phyloP scores from a whole-genome alignment of 2,888 invertebrate species.

The Drosophila monieri region DNA sequence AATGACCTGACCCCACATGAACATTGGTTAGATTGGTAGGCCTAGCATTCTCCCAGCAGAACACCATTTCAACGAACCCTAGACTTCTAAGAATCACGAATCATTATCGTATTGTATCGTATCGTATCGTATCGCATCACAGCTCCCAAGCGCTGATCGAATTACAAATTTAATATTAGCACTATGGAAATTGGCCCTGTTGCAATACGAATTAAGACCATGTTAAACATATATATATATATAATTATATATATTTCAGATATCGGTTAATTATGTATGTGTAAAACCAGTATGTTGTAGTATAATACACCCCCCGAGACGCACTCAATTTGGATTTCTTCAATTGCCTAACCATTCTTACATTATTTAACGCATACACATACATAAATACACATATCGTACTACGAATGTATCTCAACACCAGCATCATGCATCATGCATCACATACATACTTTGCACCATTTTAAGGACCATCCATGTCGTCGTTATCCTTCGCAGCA shows the following conservation, averaged over 20 bases:
- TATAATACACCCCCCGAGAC: background rate
- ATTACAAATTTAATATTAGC: conserved; percentile 59
- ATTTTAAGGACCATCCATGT: conserved; percentile 1
- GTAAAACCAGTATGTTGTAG: conserved; percentile 41
- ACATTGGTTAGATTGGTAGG: conserved; percentile 66
- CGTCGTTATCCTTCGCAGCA: conserved; percentile 23
- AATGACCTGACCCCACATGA: conserved; percentile 41
- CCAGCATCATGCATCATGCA: conserved; percentile 42
- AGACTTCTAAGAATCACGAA: conserved; percentile 54
- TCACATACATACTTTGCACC: conserved; percentile 22
- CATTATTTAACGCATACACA: conserved; percentile 51
- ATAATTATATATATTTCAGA: conserved; percentile 12
- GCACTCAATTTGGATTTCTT: conserved; percentile 39
- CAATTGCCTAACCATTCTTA: conserved; percentile 47
- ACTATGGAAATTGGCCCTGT: conserved; percentile 75
- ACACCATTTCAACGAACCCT: conserved; percentile 34
- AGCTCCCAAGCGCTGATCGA: conserved; percentile 36
- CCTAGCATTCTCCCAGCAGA: conserved; percentile 47
- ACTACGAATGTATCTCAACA: conserved; percentile 70
- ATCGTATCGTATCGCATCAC: conserved; percentile 33
- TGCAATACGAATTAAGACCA: conserved; percentile 69
- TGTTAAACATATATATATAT: conserved; percentile 43
- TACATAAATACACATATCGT: conserved; percentile 30
- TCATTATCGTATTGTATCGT: conserved; percentile 30
- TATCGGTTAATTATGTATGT: conserved; percentile 35